Evolutionary conservation across 2,888 invertebrate species (phyloP).

Genomic region (Eupithecia pulchellata): DNA sequence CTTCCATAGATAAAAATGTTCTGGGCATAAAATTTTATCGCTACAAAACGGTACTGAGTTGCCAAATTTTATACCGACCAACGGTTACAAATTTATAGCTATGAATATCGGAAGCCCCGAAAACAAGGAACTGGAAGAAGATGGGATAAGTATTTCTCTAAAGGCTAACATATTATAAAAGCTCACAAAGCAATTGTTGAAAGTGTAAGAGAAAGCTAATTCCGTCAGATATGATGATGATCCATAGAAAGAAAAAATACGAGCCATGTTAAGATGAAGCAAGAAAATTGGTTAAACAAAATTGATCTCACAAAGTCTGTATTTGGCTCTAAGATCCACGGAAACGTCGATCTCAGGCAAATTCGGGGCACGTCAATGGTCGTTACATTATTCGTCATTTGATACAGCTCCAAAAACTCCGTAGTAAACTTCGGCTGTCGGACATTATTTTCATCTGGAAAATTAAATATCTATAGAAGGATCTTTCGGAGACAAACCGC

Average conservation of each 20-base stretch:
- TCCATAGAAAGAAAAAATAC: background rate
- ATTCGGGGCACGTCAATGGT: constrained; percentile 73
- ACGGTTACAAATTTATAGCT: constrained; percentile 12
- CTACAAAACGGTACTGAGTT: constrained; percentile 24
- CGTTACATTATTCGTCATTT: constrained; percentile 72
- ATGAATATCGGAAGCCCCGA: constrained; percentile 2
- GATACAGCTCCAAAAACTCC: constrained; percentile 72
- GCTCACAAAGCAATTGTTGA: background rate
- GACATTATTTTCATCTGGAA: constrained; percentile 69
- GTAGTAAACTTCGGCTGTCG: constrained; percentile 73
- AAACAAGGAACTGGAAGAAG: background rate
- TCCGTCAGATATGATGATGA: too few species aligned
- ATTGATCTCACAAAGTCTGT: constrained; percentile 71
- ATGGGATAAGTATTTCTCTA: background rate
- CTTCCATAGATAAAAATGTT: constrained; percentile 32
- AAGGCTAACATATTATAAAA: background rate
- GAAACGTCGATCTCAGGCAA: constrained; percentile 73
- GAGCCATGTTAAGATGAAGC: background rate
- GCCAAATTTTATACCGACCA: constrained; percentile 19
- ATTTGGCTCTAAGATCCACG: constrained; percentile 81
- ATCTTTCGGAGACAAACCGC: constrained; percentile 12
- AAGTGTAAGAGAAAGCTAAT: background rate
- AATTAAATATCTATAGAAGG: constrained; percentile 45
- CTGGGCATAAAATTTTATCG: constrained; percentile 26
- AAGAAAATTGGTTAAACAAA: constrained; percentile 7